These are phyloP conservation scores for Catalaphyllia jardinei DNA, from an alignment of 64 coral and sea anemone species.

Conservation along the genomic window DNA sequence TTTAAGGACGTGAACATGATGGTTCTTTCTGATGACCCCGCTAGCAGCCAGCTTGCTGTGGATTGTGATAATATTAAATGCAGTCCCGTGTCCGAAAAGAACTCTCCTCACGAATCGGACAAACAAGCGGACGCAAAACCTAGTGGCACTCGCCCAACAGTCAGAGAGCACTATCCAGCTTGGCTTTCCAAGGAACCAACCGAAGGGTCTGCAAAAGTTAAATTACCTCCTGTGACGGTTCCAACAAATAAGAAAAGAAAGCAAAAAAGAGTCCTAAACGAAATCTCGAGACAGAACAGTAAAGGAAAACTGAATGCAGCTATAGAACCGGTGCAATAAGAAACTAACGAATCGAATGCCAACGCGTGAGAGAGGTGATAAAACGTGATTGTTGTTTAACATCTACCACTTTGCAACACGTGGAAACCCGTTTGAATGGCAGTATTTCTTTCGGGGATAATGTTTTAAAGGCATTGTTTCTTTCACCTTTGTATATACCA, in stretches of 20 bases:
- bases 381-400: no score
- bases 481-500: no score
- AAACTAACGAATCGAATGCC: not conserved
- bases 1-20: constrained; percentile 9
- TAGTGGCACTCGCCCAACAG: not conserved
- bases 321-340: constrained; percentile 8
- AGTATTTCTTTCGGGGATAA: no score
- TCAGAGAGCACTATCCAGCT: not conserved
- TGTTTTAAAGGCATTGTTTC: no score
- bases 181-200: not conserved
- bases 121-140: not conserved
- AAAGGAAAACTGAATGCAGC: not conserved
- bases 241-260: not conserved
- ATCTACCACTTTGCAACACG: no score
- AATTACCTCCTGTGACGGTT: constrained; percentile 15
- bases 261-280: not conserved
- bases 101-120: not conserved
- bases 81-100: not conserved
- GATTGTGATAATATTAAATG: not conserved
- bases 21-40: not conserved
- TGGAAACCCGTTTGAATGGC: no score
- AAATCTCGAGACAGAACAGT: not conserved
- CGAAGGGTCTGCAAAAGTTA: not conserved
- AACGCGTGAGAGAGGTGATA: not conserved
- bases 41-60: not conserved